Conservation (phyloP, 92 coral and sea anemone genomes). For the Zoanthus sociatus region DNA sequence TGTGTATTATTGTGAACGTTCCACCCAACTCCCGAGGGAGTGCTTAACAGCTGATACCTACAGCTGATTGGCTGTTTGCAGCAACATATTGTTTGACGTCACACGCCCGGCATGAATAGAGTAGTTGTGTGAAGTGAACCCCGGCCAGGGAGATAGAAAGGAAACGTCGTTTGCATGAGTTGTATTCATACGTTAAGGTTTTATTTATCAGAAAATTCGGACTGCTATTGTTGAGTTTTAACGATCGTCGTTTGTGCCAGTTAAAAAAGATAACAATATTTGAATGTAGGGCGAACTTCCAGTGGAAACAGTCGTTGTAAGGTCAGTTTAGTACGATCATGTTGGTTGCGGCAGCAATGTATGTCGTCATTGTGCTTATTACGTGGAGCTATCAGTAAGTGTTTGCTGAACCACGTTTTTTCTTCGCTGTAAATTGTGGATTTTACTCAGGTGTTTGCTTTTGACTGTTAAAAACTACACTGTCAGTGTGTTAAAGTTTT, state of each 20-base stretch:
- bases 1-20: slow-evolving; percentile 65
- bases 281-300: slow-evolving; percentile 14
- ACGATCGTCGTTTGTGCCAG: background rate
- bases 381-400: slow-evolving; percentile 52
- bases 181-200: slow-evolving; percentile 10
- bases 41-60: slow-evolving; percentile 9
- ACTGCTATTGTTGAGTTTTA: background rate
- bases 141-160: slow-evolving; percentile 81
- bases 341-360: slow-evolving; percentile 12
- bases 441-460: background rate
- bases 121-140: slow-evolving; percentile 79
- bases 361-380: slow-evolving; percentile 54
- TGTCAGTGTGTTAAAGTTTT: slow-evolving; percentile 15
- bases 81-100: slow-evolving; percentile 37
- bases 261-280: background rate
- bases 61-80: slow-evolving; percentile 27
- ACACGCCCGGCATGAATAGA: slow-evolving; percentile 75
- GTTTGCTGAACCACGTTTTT: slow-evolving; percentile 53
- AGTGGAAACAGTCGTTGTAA: slow-evolving; percentile 3
- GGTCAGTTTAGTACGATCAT: slow-evolving; percentile 11
- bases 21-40: slow-evolving; percentile 94
- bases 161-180: slow-evolving; percentile 40
- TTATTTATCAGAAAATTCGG: background rate
- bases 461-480: background rate
- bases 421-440: slow-evolving; percentile 28